Conservation (phyloP, 2,113 vertebrate species). For the Petrocephalus microphthalmus region DNA sequence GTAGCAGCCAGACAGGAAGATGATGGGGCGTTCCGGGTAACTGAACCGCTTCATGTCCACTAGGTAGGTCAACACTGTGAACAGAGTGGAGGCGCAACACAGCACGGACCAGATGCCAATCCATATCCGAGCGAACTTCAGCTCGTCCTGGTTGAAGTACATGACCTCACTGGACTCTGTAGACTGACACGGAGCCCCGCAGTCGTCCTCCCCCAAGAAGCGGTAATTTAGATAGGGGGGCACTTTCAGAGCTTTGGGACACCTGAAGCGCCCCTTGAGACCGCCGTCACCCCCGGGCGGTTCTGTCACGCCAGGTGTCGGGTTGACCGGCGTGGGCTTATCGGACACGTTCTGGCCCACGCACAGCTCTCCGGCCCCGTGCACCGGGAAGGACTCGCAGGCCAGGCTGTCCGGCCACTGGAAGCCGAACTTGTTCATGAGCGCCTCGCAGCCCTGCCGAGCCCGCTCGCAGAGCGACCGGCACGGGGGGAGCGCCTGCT, state of each 20-base stretch:
- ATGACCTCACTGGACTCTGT: slow-evolving; percentile 67
- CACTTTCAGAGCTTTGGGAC: slow-evolving; percentile 69
- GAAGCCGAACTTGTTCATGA: slow-evolving; percentile 91
- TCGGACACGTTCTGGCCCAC: slow-evolving; percentile 74
- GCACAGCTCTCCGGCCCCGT: slow-evolving; percentile 71
- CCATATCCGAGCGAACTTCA: slow-evolving; percentile 75
- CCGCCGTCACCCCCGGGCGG: neutral
- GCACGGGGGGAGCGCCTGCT: slow-evolving; percentile 67
- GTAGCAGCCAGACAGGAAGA: slow-evolving; percentile 77
- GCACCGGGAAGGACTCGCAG: slow-evolving; percentile 69
- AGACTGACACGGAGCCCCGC: slow-evolving; percentile 70
- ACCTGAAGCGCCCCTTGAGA: slow-evolving; percentile 59
- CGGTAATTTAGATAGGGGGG: slow-evolving; percentile 75
- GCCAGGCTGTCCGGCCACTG: slow-evolving; percentile 85
- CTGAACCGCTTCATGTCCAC: slow-evolving; percentile 80
- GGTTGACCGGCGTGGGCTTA: slow-evolving; percentile 46
- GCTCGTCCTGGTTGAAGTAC: slow-evolving; percentile 73
- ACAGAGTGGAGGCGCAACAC: slow-evolving; percentile 75
- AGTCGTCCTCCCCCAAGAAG: slow-evolving; percentile 75
- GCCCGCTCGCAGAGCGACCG: slow-evolving; percentile 65
- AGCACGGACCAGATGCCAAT: slow-evolving; percentile 79
- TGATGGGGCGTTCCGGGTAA: slow-evolving; percentile 77
- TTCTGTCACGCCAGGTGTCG: slow-evolving; percentile 36
- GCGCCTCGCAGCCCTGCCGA: slow-evolving; percentile 75
- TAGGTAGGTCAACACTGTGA: slow-evolving; percentile 76